phyloP scores from a whole-genome alignment of 2,888 invertebrate genomes.

The Nomada flava region DNA sequence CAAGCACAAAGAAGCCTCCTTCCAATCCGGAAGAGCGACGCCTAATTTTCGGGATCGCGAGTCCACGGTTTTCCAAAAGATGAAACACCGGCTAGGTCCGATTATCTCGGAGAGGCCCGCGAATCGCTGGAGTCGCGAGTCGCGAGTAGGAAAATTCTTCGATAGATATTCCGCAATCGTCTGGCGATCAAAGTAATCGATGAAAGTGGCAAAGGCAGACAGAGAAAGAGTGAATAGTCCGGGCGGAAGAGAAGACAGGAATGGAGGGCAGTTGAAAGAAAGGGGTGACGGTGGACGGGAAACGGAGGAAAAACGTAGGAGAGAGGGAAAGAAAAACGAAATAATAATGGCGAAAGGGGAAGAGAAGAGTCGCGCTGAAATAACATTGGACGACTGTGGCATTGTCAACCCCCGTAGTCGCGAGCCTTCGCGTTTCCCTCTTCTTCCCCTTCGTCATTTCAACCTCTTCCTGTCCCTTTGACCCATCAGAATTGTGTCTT shows the following conservation, averaged over 20 bases:
- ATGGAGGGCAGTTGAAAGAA: neutral
- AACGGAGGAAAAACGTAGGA: constrained; percentile 25
- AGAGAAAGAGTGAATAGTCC: constrained; percentile 19
- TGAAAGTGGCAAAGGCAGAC: too few species aligned
- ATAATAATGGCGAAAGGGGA: constrained; percentile 53
- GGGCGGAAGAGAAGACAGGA: neutral
- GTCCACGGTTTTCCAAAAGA: constrained; percentile 44
- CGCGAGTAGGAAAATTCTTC: too few species aligned
- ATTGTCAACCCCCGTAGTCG: constrained; percentile 79
- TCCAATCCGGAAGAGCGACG: constrained; percentile 75
- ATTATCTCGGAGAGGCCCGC: too few species aligned
- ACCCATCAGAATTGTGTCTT: constrained; percentile 42
- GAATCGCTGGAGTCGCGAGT: too few species aligned
- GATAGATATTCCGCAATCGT: too few species aligned
- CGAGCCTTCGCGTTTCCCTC: constrained; percentile 34
- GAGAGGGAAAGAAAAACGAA: constrained; percentile 67
- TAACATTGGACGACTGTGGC: constrained; percentile 81
- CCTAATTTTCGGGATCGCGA: constrained; percentile 68
- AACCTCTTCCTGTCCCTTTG: neutral
- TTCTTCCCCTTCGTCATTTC: constrained; percentile 6
- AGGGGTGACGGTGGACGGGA: constrained; percentile 36
- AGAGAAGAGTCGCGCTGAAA: constrained; percentile 80
- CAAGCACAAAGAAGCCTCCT: constrained; percentile 80
- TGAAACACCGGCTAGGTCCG: neutral
- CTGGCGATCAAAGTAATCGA: too few species aligned